Percentiles rank a stretch among this genome's conserved stretches.
These are phyloP conservation scores for Choreutis nemorana DNA, from an alignment of 2,888 invertebrate species.

Conservation along the genomic window DNA sequence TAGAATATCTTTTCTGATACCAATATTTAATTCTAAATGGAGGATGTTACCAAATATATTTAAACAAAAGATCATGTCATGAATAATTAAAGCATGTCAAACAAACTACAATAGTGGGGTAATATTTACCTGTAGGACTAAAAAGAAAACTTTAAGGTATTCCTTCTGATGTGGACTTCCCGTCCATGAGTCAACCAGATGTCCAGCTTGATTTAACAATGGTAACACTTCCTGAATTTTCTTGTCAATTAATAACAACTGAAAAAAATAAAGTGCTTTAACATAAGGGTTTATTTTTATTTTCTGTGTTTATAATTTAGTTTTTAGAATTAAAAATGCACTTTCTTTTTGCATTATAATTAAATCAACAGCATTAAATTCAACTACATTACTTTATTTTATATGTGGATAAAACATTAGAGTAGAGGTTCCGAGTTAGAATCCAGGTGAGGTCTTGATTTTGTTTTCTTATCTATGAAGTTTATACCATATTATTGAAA, in stretches of 20 bases:
- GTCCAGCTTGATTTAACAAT: constrained; percentile 86
- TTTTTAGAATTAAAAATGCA: no score
- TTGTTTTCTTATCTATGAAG: no score
- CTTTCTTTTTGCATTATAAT: no score
- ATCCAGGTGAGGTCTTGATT: no score
- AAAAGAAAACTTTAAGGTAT: constrained; percentile 93
- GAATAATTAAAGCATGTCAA: constrained; percentile 1
- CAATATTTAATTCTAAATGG: not conserved
- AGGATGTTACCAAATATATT: no score
- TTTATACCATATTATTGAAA: no score
- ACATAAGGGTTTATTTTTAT: no score
- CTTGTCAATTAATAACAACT: constrained; percentile 91
- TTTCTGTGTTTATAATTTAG: no score
- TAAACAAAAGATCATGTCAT: constrained; percentile 2
- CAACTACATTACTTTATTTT: no score
- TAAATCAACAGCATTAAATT: no score
- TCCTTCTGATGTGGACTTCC: constrained; percentile 92
- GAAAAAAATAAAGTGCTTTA: constrained; percentile 23
- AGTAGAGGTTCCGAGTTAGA: no score
- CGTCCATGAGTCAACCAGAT: constrained; percentile 89
- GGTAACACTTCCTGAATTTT: constrained; percentile 93
- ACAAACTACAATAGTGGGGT: constrained; percentile 1
- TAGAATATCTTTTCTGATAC: not conserved
- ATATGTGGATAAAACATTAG: no score
- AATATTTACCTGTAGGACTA: constrained; percentile 92